Base-by-base conservation (phyloP, 1,140 invertebrate species). In the Drosophila lini region DNA sequence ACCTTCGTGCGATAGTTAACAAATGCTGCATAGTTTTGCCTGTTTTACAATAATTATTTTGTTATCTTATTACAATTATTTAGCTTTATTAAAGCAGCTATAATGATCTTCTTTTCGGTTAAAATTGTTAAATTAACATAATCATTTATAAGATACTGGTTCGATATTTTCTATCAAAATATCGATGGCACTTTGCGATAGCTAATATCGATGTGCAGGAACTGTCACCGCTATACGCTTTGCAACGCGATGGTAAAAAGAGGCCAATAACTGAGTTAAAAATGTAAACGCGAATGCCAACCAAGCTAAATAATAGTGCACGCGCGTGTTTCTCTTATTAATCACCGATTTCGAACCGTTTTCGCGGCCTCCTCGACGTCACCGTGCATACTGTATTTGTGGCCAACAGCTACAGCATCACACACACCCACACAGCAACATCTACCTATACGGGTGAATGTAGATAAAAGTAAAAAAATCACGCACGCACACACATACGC, bases 351-450 rank as follows among this genome's bases (percentile, higher is more conserved):
- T 75, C 53, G 15, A 78, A 75, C 57, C 57, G 69, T 74, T 78
- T 75, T 53, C 57, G 53, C 68, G 34, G 31, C 55, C 50, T 61
- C 22, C 32, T 38, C 16, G 22, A 65, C 40, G 16, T 45, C 15
- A 52, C 64, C 48, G 45, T 80, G 58, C 45, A 47, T 28, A 15
- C 64, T 67, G 68, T 64, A 77, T 85, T 89, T 68, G 74, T 78
- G 83, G 77, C 69, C 62, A 76, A 55, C 75, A 78, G 55, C 65
- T 78, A 41, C 74, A 90, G 83, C 83, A 88, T 80, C 83, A 78
- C 70, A 78, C 64, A 86, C 70, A 79, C 44, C 64, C 52, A 80
- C 34, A 84, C 50, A 75, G 57, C 16, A 64, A 40, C 48, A 65
- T 25, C 53, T 42, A 67, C 48, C 63, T 53, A 77, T 44, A 76